A percentile compares a stretch with the other conserved stretches of the same genome.
These are phyloP conservation scores for Athalia rosae DNA, from an alignment of 2,888 invertebrate species.

Conservation along the genomic window DNA sequence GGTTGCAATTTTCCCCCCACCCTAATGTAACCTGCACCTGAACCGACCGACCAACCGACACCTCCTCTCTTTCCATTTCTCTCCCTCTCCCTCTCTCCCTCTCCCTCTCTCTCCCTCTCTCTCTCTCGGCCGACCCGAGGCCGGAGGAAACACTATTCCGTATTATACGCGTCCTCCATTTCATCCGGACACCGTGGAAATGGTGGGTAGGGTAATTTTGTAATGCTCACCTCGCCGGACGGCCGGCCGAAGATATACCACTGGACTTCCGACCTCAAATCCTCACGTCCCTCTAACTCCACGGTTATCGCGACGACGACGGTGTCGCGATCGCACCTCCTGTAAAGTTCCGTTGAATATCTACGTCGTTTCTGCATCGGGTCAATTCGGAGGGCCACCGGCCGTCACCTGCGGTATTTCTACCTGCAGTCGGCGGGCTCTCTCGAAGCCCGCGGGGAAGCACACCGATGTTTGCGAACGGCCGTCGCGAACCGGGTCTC, in stretches of 20 bases:
- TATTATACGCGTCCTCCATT: background rate
- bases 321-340: background rate
- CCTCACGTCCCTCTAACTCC: background rate
- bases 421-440: background rate
- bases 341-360: background rate
- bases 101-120: conserved; percentile 3
- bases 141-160: too few species aligned
- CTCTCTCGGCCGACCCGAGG: background rate
- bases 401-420: background rate
- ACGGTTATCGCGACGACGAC: conserved; percentile 1
- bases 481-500: conserved; percentile 19
- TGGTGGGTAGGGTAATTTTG: conserved; percentile 3
- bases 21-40: conserved; percentile 66
- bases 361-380: conserved; percentile 3
- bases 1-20: conserved; percentile 70
- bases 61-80: background rate
- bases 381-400: background rate
- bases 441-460: background rate
- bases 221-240: too few species aligned
- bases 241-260: too few species aligned
- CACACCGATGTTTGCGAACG: background rate
- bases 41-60: conserved; percentile 52
- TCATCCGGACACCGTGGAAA: conserved; percentile 27
- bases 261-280: background rate
- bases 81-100: background rate